These are phyloP conservation scores for Rhagium mordax DNA, from an alignment of 2,888 invertebrate species.

Conservation along the genomic window DNA sequence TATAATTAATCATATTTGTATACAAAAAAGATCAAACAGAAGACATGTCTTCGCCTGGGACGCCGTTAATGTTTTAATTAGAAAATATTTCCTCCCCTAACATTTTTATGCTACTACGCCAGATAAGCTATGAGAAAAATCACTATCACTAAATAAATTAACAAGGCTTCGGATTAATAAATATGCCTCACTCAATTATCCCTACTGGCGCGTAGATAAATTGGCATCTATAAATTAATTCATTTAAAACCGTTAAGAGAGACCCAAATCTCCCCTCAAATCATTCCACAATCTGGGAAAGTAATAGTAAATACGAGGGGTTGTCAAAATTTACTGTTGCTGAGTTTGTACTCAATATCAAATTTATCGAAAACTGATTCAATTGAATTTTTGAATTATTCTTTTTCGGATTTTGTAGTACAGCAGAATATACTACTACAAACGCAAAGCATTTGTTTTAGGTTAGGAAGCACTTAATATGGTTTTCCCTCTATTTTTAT, in stretches of 20 bases:
- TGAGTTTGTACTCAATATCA: background rate
- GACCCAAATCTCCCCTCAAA: slow-evolving; percentile 14
- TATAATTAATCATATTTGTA: background rate
- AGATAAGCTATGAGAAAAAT: background rate
- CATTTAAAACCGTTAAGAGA: slow-evolving; percentile 4
- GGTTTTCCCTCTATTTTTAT: too few species aligned
- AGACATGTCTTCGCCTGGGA: background rate
- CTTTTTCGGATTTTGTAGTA: too few species aligned
- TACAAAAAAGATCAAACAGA: background rate
- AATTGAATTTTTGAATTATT: too few species aligned
- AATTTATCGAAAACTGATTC: too few species aligned
- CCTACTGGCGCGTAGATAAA: background rate
- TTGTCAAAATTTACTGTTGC: background rate
- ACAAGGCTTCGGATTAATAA: background rate
- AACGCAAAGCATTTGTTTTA: too few species aligned
- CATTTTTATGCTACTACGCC: background rate
- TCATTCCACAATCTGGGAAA: slow-evolving; percentile 25
- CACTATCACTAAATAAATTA: background rate
- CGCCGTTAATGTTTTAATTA: background rate
- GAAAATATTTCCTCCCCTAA: background rate
- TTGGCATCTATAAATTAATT: slow-evolving; percentile 1
- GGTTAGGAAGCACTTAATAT: too few species aligned
- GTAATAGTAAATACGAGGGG: slow-evolving; percentile 17
- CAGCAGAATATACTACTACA: too few species aligned
- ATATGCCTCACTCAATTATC: slow-evolving; percentile 3